phyloP scores from a whole-genome alignment of 1,140 invertebrate genomes.

The Asbolus verrucosus region DNA sequence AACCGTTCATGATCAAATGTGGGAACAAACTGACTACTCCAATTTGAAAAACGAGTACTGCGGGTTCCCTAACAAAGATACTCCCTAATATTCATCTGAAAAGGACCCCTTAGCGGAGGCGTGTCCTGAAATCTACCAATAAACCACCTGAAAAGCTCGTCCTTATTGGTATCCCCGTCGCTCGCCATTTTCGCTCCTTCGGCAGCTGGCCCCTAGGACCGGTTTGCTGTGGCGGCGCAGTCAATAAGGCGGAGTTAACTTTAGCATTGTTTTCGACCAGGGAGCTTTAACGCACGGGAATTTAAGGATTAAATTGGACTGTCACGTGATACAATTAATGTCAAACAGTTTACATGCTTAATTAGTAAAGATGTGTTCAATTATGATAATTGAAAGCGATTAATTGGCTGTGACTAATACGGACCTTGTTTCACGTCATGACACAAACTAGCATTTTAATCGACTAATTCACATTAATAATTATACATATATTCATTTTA shows the following conservation, averaged over 20 bases:
- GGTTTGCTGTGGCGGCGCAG: background rate
- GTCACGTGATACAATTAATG: slow-evolving; percentile 55
- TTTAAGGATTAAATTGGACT: slow-evolving; percentile 43
- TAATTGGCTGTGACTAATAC: slow-evolving; percentile 63
- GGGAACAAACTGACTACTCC: slow-evolving; percentile 61
- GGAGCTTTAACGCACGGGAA: slow-evolving; percentile 45
- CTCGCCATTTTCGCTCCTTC: slow-evolving; percentile 38
- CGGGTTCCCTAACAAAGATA: slow-evolving; percentile 60
- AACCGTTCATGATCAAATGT: slow-evolving; percentile 58
- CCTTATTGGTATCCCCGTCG: slow-evolving; percentile 47
- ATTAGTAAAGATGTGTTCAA: slow-evolving; percentile 65
- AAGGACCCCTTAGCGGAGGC: slow-evolving; percentile 59
- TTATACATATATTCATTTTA: background rate
- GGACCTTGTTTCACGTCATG: slow-evolving; percentile 50
- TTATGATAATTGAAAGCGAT: slow-evolving; percentile 64
- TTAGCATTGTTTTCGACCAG: slow-evolving; percentile 42
- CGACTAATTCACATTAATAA: slow-evolving; percentile 54
- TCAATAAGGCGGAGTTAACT: slow-evolving; percentile 46
- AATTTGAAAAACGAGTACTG: slow-evolving; percentile 61
- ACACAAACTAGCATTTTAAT: slow-evolving; percentile 57
- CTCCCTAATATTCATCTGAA: slow-evolving; percentile 64
- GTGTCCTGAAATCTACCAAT: slow-evolving; percentile 59
- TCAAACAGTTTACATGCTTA: slow-evolving; percentile 62
- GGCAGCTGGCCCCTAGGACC: slow-evolving; percentile 23
- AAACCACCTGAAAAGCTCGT: slow-evolving; percentile 47